Percentiles rank a stretch among this genome's conserved stretches.
Conservation (phyloP, 2,113 vertebrate species). For the Capricornis sumatraensis region DNA sequence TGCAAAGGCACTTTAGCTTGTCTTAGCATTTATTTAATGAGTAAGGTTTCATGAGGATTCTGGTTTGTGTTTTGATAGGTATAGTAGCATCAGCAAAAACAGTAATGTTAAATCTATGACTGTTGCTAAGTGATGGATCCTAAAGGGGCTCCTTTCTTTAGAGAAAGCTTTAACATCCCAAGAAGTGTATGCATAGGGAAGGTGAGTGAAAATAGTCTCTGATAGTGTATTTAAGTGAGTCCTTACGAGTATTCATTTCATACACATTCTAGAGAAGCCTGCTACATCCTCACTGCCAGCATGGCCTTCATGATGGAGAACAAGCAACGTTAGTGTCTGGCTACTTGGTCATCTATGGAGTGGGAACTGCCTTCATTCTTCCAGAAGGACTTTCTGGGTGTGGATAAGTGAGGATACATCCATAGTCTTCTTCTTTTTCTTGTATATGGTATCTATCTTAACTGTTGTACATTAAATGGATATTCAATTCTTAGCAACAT, state of each 20-base stretch:
- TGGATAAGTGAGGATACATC: background rate
- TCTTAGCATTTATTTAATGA: background rate
- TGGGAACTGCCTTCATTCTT: background rate
- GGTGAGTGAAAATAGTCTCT: background rate
- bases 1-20: background rate
- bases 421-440: background rate
- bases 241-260: background rate
- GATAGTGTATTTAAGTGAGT: background rate
- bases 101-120: background rate
- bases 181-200: background rate
- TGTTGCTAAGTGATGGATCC: background rate
- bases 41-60: background rate
- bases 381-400: background rate
- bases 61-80: background rate
- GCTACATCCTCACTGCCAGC: background rate
- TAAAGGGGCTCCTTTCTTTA: background rate
- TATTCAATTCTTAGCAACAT: background rate
- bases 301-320: background rate
- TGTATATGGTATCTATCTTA: background rate
- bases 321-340: background rate
- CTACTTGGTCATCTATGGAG: background rate
- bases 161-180: background rate
- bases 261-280: background rate
- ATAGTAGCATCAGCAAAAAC: background rate
- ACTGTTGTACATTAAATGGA: background rate